These are phyloP conservation scores for Megalonaias nervosa DNA, from an alignment of 1,140 invertebrate species.

Conservation along the genomic window DNA sequence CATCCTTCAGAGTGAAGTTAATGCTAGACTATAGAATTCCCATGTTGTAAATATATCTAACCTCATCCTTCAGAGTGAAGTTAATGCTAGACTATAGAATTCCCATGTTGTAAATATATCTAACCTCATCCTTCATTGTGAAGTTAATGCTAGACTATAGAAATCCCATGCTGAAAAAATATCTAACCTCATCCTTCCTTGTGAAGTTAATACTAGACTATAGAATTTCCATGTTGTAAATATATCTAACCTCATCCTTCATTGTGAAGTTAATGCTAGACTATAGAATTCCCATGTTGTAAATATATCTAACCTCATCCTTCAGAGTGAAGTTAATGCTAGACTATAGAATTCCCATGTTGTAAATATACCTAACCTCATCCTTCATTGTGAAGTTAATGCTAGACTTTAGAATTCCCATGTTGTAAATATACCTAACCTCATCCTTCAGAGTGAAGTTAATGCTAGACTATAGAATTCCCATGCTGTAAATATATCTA, in stretches of 20 bases:
- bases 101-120: background rate
- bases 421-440: slow-evolving; percentile 32
- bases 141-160: background rate
- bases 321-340: background rate
- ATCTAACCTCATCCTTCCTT: slow-evolving; percentile 61
- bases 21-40: background rate
- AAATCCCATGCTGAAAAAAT: background rate
- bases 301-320: background rate
- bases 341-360: background rate
- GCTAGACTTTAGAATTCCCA: background rate
- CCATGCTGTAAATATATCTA: background rate
- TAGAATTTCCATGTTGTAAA: slow-evolving; percentile 31
- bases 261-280: background rate
- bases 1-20: background rate
- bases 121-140: background rate
- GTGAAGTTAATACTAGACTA: no score
- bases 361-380: background rate
- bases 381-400: background rate
- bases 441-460: no score
- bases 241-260: background rate
- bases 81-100: background rate
- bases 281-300: background rate
- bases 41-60: background rate
- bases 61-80: background rate
- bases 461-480: slow-evolving; percentile 49